A percentile compares a stretch with the other conserved stretches of the same genome.
Conservation (phyloP, 2,797 vertebrate species). For the Gadopsis bispinosus region DNA sequence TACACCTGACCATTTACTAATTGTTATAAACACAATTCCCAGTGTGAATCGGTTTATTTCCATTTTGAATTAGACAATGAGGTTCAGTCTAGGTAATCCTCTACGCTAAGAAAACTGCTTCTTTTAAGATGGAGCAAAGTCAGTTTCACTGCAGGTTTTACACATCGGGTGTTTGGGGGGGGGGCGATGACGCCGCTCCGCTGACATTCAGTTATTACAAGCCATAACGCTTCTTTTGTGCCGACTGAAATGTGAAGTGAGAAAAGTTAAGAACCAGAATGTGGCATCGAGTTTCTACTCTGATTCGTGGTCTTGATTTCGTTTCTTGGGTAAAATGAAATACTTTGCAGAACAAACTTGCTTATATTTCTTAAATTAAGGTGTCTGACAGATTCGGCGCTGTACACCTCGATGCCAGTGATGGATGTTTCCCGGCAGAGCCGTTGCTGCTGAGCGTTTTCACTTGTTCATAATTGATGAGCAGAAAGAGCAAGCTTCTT, state of each 20-base stretch:
- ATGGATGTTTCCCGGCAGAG: slow-evolving; percentile 27
- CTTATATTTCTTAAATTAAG: not conserved
- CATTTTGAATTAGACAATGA: too few species aligned
- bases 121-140: not conserved
- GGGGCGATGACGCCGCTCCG: not conserved
- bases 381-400: not conserved
- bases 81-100: too few species aligned
- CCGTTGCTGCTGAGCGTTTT: slow-evolving; percentile 4
- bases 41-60: too few species aligned
- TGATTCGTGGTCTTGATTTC: not conserved
- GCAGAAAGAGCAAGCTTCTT: slow-evolving; percentile 21
- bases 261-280: slow-evolving; percentile 3
- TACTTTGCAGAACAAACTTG: not conserved
- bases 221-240: not conserved
- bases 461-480: slow-evolving; percentile 61
- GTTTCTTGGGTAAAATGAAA: not conserved
- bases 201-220: not conserved
- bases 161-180: not conserved
- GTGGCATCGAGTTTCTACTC: not conserved
- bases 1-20: too few species aligned
- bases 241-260: not conserved
- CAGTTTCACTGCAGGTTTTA: not conserved
- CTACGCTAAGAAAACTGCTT: too few species aligned
- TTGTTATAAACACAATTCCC: too few species aligned
- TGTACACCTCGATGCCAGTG: slow-evolving; percentile 21